A percentile compares a stretch with the other conserved stretches of the same genome.
Evolutionary conservation across 2,113 vertebrate genomes (phyloP).

Genomic region (Indri indri): DNA sequence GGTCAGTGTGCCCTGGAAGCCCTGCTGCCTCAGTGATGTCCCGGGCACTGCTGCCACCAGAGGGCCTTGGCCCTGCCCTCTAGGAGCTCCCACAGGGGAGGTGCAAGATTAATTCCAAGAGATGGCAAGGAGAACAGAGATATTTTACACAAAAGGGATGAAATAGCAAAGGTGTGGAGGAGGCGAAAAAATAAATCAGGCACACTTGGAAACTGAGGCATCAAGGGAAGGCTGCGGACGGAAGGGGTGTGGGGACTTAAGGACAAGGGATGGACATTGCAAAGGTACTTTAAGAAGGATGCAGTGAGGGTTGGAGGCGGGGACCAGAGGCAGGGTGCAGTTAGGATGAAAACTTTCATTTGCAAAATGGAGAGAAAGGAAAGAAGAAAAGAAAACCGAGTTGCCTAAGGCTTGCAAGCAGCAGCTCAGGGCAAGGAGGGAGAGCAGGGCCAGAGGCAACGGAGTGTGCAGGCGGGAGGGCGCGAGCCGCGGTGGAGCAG

Average conservation of each 20-base stretch:
- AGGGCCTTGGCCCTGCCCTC: neutral
- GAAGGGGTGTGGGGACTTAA: too few species aligned
- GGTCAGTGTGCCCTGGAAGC: neutral
- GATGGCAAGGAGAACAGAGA: neutral
- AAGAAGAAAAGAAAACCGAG: neutral
- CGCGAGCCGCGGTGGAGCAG: too few species aligned
- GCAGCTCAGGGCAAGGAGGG: neutral
- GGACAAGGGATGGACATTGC: neutral
- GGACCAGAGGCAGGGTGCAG: neutral
- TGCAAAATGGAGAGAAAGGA: too few species aligned
- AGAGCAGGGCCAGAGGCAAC: neutral
- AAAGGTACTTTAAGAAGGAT: neutral
- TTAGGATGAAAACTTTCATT: too few species aligned
- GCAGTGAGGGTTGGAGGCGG: accelerated
- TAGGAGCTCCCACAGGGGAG: neutral
- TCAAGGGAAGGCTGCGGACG: neutral
- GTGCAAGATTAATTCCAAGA: neutral
- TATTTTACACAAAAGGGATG: neutral
- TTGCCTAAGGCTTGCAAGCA: neutral
- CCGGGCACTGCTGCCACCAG: neutral
- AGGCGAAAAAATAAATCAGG: neutral
- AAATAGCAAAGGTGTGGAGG: too few species aligned
- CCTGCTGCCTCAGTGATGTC: neutral
- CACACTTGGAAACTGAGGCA: neutral
- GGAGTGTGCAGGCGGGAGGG: neutral